A percentile compares a stretch with the other conserved stretches of the same genome.
Evolutionary conservation across 2,888 invertebrate species (phyloP).

Genomic region (Callosobruchus maculatus): DNA sequence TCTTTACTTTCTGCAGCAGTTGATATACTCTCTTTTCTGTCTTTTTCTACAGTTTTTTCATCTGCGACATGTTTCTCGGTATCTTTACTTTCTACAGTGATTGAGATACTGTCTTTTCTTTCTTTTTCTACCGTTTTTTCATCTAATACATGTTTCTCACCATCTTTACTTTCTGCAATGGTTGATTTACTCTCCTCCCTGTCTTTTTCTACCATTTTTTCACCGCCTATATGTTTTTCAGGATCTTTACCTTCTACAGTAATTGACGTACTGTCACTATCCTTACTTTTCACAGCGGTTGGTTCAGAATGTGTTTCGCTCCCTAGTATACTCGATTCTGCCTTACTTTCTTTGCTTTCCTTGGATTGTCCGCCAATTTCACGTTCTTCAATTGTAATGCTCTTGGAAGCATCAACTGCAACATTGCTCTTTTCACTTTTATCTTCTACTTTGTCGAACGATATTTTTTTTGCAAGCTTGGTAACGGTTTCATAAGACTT

Average conservation of each 20-base stretch:
- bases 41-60: constrained; percentile 23
- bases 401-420: not conserved
- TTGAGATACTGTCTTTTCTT: too few species aligned
- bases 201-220: too few species aligned
- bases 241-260: too few species aligned
- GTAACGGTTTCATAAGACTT: constrained; percentile 11
- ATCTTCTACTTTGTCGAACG: not conserved
- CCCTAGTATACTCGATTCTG: not conserved
- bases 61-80: constrained; percentile 10
- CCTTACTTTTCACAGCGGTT: too few species aligned
- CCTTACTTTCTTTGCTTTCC: not conserved
- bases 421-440: not conserved
- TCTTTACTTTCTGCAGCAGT: too few species aligned
- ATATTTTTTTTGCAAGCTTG: not conserved
- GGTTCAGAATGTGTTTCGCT: not conserved
- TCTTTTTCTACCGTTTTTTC: too few species aligned
- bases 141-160: too few species aligned
- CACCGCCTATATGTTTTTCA: too few species aligned
- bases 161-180: too few species aligned
- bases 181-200: too few species aligned
- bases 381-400: constrained; percentile 2
- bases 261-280: too few species aligned
- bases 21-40: constrained; percentile 3
- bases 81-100: too few species aligned
- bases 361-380: constrained; percentile 5